Percentiles rank a stretch among this genome's conserved stretches.
These are phyloP conservation scores for Drosophila vallismaia DNA, from an alignment of 2,888 invertebrate species.

Conservation along the genomic window DNA sequence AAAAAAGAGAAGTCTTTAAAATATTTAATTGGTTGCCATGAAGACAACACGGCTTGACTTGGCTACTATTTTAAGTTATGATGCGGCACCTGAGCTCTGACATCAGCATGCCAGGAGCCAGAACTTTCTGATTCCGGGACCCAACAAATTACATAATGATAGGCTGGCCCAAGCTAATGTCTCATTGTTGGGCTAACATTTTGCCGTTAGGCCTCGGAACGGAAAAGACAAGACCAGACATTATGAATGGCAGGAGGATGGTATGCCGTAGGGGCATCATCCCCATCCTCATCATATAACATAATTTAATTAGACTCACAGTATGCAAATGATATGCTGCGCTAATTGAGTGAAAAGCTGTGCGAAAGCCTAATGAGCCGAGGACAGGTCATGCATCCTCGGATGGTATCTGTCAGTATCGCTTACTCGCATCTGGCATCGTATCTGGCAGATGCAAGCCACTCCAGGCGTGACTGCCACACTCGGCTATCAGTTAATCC, in stretches of 20 bases:
- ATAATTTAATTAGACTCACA: conserved; percentile 59
- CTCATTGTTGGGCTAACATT: conserved; percentile 35
- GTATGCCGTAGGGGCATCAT: neutral
- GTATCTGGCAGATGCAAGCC: conserved; percentile 25
- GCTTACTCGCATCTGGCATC: neutral
- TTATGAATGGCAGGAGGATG: conserved; percentile 3
- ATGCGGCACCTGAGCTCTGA: conserved; percentile 59
- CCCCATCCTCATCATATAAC: neutral
- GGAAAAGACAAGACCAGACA: neutral
- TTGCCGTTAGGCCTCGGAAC: conserved; percentile 53
- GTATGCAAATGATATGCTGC: conserved; percentile 70
- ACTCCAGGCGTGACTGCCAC: conserved; percentile 25
- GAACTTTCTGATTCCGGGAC: conserved; percentile 12
- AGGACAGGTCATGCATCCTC: conserved; percentile 31
- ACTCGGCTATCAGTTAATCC: conserved; percentile 37
- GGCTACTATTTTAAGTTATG: conserved; percentile 74
- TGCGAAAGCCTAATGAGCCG: conserved; percentile 31
- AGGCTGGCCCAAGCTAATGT: conserved; percentile 45
- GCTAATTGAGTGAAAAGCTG: conserved; percentile 64
- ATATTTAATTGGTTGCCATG: conserved; percentile 67
- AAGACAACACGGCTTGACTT: conserved; percentile 15
- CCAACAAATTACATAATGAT: conserved; percentile 70
- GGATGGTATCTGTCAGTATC: conserved; percentile 11
- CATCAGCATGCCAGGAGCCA: conserved; percentile 67
- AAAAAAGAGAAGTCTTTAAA: conserved; percentile 46